These are phyloP conservation scores for Poecilia latipinna DNA, from an alignment of 2,113 vertebrate genomes.

Conservation along the genomic window DNA sequence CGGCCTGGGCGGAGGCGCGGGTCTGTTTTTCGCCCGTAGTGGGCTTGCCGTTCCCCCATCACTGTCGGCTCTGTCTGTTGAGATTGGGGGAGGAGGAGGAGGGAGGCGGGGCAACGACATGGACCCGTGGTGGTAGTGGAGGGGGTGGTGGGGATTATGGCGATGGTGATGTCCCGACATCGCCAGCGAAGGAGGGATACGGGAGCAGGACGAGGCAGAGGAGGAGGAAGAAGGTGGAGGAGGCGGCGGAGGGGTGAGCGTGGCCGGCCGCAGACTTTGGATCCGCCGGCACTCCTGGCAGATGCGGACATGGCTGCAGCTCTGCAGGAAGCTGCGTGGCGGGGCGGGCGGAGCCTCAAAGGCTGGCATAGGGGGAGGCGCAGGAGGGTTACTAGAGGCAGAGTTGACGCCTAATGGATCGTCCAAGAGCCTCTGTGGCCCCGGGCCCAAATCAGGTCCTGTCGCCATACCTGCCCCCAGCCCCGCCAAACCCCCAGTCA, in stretches of 20 bases:
- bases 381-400: slow-evolving; percentile 28
- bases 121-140: slow-evolving; percentile 58
- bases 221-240: slow-evolving; percentile 48
- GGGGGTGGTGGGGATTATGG: slow-evolving; percentile 54
- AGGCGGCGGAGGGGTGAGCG: slow-evolving; percentile 36
- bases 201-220: slow-evolving; percentile 66
- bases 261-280: slow-evolving; percentile 82
- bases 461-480: slow-evolving; percentile 36
- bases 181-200: slow-evolving; percentile 41
- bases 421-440: slow-evolving; percentile 87
- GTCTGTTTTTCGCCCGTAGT: slow-evolving; percentile 74
- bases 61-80: slow-evolving; percentile 72
- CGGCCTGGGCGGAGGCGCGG: slow-evolving; percentile 79
- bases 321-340: slow-evolving; percentile 58
- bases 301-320: slow-evolving; percentile 78
- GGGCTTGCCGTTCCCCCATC: slow-evolving; percentile 75
- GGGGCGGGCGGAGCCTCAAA: slow-evolving; percentile 61
- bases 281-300: slow-evolving; percentile 89
- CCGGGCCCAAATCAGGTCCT: slow-evolving; percentile 74
- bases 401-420: slow-evolving; percentile 77
- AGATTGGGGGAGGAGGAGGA: slow-evolving; percentile 40
- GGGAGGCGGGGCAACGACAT: slow-evolving; percentile 71
- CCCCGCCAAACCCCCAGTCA: slow-evolving; percentile 65
- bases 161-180: slow-evolving; percentile 25
- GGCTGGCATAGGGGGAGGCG: slow-evolving; percentile 9